These are phyloP conservation scores for Drosophila lowei DNA, from an alignment of 1,140 invertebrate species.

Conservation along the genomic window DNA sequence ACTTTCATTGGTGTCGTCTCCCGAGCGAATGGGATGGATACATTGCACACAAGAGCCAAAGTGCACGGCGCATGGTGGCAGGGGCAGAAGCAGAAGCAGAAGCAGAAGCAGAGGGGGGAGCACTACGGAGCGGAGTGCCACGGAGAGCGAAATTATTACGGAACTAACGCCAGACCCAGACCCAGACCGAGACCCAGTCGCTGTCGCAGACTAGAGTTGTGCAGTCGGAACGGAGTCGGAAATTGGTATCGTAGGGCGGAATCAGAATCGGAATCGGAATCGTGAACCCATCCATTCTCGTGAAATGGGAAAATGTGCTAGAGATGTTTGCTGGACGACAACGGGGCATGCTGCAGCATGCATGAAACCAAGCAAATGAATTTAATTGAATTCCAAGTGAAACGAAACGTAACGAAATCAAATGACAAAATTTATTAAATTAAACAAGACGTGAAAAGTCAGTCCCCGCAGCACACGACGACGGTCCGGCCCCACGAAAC, in stretches of 20 bases:
- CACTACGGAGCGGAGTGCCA: constrained; percentile 29
- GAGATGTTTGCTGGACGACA: constrained; percentile 15
- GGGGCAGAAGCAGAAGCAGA: background rate
- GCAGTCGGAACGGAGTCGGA: constrained; percentile 31
- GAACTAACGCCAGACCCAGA: constrained; percentile 59
- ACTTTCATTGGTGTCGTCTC: constrained; percentile 48
- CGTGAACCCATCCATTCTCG: background rate
- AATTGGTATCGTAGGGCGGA: constrained; percentile 22
- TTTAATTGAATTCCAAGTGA: constrained; percentile 13
- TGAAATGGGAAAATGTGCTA: constrained; percentile 50
- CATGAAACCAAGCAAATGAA: constrained; percentile 36
- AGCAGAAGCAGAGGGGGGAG: constrained; percentile 9
- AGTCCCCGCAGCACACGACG: background rate
- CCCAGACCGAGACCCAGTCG: constrained; percentile 42
- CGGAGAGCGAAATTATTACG: constrained; percentile 66
- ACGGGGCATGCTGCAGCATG: constrained; percentile 11
- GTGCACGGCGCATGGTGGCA: constrained; percentile 70
- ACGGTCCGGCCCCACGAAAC: constrained; percentile 51
- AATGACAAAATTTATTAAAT: constrained; percentile 77
- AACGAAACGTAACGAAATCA: constrained; percentile 43
- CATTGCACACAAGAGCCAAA: constrained; percentile 56
- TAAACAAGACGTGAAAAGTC: constrained; percentile 65
- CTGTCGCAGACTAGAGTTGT: constrained; percentile 43
- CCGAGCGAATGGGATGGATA: constrained; percentile 17
- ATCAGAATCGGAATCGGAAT: constrained; percentile 28